Conservation (phyloP, 2,888 invertebrate species). For the Matsumyia berberina region DNA sequence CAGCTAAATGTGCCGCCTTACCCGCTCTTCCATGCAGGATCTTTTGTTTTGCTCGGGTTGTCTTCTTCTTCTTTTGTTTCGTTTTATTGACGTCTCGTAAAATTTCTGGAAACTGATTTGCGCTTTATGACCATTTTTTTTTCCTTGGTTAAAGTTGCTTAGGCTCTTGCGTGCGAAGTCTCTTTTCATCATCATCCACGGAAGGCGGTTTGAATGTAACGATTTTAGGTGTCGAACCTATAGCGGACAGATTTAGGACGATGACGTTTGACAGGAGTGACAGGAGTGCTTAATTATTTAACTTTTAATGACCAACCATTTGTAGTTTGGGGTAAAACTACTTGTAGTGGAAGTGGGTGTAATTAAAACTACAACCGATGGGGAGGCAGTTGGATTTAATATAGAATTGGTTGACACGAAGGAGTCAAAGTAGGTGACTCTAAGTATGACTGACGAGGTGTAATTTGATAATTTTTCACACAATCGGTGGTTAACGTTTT, state of each 20-base stretch:
- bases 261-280: constrained; percentile 37
- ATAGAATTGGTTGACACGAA: constrained; percentile 1
- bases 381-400: neutral
- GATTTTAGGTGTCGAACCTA: constrained; percentile 25
- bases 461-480: neutral
- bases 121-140: constrained; percentile 50
- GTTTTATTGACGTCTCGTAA: constrained; percentile 47
- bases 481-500: neutral
- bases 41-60: constrained; percentile 6
- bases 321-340: neutral
- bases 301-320: constrained; percentile 26
- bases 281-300: constrained; percentile 41
- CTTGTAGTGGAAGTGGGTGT: neutral
- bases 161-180: constrained; percentile 23
- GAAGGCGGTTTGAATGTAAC: constrained; percentile 17
- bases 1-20: constrained; percentile 24
- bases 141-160: neutral
- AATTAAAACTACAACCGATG: constrained; percentile 4
- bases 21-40: neutral
- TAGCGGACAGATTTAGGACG: constrained; percentile 24
- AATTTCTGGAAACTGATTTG: constrained; percentile 42
- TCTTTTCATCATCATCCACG: neutral
- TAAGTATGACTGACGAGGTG: neutral
- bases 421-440: neutral
- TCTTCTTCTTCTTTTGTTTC: neutral